Conservation (phyloP, 2,888 invertebrate genomes). For the Nematopogon swammerdamellus region DNA sequence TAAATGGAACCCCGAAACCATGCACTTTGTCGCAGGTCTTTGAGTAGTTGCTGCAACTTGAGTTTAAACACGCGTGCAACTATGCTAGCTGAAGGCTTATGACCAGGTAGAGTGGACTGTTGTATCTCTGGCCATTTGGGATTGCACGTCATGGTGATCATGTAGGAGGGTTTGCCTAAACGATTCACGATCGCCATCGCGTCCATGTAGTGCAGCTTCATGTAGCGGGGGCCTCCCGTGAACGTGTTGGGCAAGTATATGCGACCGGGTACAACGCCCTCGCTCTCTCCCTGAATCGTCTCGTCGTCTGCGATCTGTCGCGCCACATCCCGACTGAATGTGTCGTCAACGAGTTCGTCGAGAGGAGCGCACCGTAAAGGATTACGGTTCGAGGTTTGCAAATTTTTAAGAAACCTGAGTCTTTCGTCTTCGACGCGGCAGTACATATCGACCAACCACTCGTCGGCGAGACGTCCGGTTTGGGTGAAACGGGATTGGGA, state of each 20-base stretch:
- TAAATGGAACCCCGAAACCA: conserved; percentile 5
- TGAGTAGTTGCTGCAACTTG: background rate
- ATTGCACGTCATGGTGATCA: conserved; percentile 4
- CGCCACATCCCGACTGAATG: too few species aligned
- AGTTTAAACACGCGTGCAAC: background rate
- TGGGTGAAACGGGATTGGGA: conserved; percentile 5
- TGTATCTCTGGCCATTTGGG: conserved; percentile 5
- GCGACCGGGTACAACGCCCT: too few species aligned
- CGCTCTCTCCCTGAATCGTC: too few species aligned
- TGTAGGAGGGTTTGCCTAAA: conserved; percentile 5
- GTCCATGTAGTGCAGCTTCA: conserved; percentile 7
- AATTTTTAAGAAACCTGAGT: too few species aligned
- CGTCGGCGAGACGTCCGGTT: conserved; percentile 6
- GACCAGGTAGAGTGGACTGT: conserved; percentile 1
- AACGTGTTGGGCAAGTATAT: conserved; percentile 6
- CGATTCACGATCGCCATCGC: conserved; percentile 7
- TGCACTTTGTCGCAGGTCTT: background rate
- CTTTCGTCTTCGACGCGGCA: conserved; percentile 7
- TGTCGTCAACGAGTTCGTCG: background rate
- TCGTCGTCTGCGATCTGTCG: too few species aligned
- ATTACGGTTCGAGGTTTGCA: background rate
- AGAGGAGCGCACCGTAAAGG: background rate
- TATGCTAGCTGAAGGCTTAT: background rate
- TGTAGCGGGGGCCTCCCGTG: conserved; percentile 7
- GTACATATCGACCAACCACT: conserved; percentile 9